Evolutionary conservation across 2,797 vertebrate species (phyloP).

Genomic region (Syngnathus acus): DNA sequence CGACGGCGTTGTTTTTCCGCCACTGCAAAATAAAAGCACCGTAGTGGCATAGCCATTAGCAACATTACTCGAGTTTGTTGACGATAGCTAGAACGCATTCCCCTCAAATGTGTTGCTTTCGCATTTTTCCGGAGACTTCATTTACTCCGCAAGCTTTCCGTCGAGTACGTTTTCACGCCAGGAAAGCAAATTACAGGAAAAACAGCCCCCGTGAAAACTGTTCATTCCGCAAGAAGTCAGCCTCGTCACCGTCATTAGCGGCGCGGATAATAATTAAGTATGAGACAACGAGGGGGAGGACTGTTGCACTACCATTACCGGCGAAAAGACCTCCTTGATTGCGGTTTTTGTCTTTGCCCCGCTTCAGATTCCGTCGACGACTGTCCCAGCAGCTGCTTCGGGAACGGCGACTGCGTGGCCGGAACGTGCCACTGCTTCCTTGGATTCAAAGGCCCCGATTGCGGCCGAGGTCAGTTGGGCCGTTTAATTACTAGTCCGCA

Average conservation of each 20-base stretch:
- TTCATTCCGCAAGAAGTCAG: background rate
- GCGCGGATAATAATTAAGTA: background rate
- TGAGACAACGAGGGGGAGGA: background rate
- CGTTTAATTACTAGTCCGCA: background rate
- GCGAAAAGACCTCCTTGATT: slow-evolving; percentile 33
- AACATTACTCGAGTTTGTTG: background rate
- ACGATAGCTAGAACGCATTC: background rate
- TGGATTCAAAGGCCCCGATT: slow-evolving; percentile 93
- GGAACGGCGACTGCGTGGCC: slow-evolving; percentile 91
- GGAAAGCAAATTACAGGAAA: background rate
- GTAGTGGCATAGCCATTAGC: background rate
- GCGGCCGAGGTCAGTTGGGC: slow-evolving; percentile 82
- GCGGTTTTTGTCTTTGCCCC: slow-evolving; percentile 2
- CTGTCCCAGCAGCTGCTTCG: slow-evolving; percentile 96
- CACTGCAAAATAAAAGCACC: background rate
- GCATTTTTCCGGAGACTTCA: background rate
- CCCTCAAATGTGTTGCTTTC: background rate
- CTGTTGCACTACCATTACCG: background rate
- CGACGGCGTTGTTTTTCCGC: background rate
- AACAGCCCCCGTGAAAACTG: background rate
- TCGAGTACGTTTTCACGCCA: background rate
- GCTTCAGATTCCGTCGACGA: slow-evolving; percentile 89
- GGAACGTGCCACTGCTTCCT: slow-evolving; percentile 95
- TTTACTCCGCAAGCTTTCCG: background rate
- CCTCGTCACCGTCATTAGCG: background rate